phyloP scores from a whole-genome alignment of 2,888 invertebrate species.

The Lissonota sp. region DNA sequence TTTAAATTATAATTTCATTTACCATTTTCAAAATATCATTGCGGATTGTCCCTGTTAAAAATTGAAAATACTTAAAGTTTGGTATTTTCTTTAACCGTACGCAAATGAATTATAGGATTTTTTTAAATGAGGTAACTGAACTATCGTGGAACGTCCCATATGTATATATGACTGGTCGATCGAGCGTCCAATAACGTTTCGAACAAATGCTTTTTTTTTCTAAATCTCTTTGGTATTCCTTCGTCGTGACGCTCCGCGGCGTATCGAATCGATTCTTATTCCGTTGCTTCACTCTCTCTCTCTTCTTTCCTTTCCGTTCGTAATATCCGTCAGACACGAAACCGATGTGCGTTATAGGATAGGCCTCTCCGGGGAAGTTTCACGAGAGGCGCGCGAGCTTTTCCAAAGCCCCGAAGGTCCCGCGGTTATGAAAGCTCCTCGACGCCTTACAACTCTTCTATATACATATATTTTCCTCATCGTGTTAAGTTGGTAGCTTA shows the following conservation, averaged over 20 bases:
- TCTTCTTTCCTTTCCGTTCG: constrained; percentile 52
- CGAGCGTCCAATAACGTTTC: constrained; percentile 58
- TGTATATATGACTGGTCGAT: constrained; percentile 37
- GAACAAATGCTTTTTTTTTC: constrained; percentile 44
- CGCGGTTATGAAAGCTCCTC: constrained; percentile 44
- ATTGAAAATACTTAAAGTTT: too few species aligned
- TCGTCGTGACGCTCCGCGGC: constrained; percentile 45
- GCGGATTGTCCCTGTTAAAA: too few species aligned
- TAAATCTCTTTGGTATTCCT: neutral
- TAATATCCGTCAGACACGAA: constrained; percentile 79
- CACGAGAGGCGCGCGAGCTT: constrained; percentile 43
- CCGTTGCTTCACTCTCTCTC: constrained; percentile 66
- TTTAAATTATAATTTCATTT: too few species aligned
- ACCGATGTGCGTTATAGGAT: constrained; percentile 67
- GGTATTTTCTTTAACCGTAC: too few species aligned
- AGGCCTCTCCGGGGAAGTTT: constrained; percentile 20
- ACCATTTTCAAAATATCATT: too few species aligned
- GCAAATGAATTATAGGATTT: too few species aligned
- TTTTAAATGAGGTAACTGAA: too few species aligned
- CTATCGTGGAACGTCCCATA: too few species aligned
- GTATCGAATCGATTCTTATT: constrained; percentile 77
- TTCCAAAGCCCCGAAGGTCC: constrained; percentile 63
- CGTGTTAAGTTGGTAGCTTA: constrained; percentile 6
- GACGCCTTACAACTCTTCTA: constrained; percentile 42
- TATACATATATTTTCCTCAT: neutral